These are phyloP conservation scores for Microtus montanus DNA, from an alignment of 2,113 vertebrate species.

Conservation along the genomic window DNA sequence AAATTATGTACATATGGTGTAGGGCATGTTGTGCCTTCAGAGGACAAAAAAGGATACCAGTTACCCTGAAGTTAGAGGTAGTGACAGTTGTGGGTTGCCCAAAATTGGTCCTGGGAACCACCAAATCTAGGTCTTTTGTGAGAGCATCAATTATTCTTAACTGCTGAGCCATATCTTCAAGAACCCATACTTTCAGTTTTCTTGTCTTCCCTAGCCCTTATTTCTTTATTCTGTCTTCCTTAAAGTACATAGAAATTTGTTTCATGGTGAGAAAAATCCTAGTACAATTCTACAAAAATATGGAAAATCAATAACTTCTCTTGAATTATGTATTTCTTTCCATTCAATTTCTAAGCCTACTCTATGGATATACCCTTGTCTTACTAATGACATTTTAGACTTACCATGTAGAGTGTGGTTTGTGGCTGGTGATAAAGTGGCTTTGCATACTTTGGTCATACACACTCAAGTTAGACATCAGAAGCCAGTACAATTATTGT, in stretches of 20 bases:
- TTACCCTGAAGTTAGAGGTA: background rate
- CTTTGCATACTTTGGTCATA: background rate
- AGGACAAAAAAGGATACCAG: background rate
- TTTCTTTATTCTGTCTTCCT: background rate
- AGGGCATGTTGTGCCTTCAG: background rate
- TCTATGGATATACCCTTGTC: no score
- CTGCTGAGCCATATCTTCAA: background rate
- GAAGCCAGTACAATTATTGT: background rate
- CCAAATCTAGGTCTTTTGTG: background rate
- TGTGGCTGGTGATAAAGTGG: no score
- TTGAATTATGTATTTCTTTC: background rate
- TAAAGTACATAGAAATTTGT: background rate
- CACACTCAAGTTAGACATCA: background rate
- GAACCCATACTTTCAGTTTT: background rate
- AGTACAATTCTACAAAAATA: background rate
- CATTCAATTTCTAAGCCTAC: background rate
- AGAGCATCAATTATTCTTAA: background rate
- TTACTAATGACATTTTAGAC: background rate
- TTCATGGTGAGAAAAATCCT: background rate
- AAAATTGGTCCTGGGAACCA: background rate
- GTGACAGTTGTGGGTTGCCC: background rate
- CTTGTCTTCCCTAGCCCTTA: background rate
- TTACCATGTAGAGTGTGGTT: background rate
- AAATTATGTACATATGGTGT: background rate
- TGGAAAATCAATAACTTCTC: background rate